Evolutionary conservation across 1,140 invertebrate genomes (phyloP), one percentile per base, ranked within the genome.

Genomic region (Piezodorus guildinii): DNA sequence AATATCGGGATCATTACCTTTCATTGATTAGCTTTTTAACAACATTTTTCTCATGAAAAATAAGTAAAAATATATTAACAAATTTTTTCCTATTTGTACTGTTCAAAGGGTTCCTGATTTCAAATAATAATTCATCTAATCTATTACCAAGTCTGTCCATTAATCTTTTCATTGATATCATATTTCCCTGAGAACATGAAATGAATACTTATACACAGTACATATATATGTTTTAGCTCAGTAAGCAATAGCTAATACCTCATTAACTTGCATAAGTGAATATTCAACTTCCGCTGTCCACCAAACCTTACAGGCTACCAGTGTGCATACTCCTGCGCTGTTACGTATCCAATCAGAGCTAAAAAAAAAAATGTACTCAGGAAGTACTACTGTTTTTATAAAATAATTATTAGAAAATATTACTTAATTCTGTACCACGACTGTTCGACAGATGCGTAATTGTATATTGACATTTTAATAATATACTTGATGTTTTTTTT

Each of bases 211-310:
- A 39, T 39, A 12, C 34, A 10, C 6, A 39, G 12, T 12, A 10
- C 34, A 10, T 39, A 12, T 39, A 39, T 39, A 6, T 39, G 9
- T 39, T 39, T 39, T 39, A 10, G 12, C 9, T 49, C 46, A 49
- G 17, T 49, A 8, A 49, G 12, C 46, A 49, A 19, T 39, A 39
- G 15, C 16, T 62, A 15, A 30, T 54, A 69, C 71, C 60, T 81
- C 79, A 16, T 80, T 77, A 25, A 90, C 85, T 71, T 87, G 85
- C 0, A 76, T 72, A 71, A 95, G 94, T 0, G 90, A 86, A 71
- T 94, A 86, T 73, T 96, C 91, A 1, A 91, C 89, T 77, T 94
- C 91, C 21, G 87, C 89, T 0, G 91, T 94, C 91, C 91, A 95
- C 91, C 91, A 95, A 12, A 94, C 86, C 70, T 89, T 85, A 78